Percentiles rank a stretch among this genome's conserved stretches.
Evolutionary conservation across 2,113 vertebrate species (phyloP).

Genomic region (Spheniscus mendiculus): DNA sequence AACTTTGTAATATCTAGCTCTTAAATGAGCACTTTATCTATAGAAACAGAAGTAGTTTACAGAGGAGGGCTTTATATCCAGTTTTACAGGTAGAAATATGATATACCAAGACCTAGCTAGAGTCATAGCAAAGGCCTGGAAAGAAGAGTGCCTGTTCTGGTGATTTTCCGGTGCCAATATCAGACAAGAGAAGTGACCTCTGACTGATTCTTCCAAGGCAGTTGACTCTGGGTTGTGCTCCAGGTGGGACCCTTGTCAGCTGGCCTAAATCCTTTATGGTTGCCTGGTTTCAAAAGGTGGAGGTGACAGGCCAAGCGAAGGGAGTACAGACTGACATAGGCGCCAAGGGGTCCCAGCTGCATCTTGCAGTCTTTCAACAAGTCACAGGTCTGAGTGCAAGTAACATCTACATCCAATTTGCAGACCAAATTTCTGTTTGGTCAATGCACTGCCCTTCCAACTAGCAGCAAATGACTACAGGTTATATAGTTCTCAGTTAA

Average conservation of each 20-base stretch:
- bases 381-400: neutral
- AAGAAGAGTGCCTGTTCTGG: neutral
- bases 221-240: neutral
- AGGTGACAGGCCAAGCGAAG: neutral
- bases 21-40: neutral
- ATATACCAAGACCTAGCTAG: neutral
- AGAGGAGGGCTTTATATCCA: neutral
- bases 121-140: neutral
- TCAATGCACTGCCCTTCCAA: neutral
- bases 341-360: fast-evolving
- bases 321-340: neutral
- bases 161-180: neutral
- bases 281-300: neutral
- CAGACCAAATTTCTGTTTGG: neutral
- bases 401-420: neutral
- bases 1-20: neutral
- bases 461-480: neutral
- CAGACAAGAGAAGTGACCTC: neutral
- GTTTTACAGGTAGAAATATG: neutral
- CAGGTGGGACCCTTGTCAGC: neutral
- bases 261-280: neutral
- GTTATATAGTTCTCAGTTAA: neutral
- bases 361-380: neutral
- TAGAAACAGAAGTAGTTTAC: neutral
- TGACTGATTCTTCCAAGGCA: neutral